Evolutionary conservation across 2,113 vertebrate species (phyloP), one percentile per base, ranked within the genome.

Genomic region (Microcebus murinus): DNA sequence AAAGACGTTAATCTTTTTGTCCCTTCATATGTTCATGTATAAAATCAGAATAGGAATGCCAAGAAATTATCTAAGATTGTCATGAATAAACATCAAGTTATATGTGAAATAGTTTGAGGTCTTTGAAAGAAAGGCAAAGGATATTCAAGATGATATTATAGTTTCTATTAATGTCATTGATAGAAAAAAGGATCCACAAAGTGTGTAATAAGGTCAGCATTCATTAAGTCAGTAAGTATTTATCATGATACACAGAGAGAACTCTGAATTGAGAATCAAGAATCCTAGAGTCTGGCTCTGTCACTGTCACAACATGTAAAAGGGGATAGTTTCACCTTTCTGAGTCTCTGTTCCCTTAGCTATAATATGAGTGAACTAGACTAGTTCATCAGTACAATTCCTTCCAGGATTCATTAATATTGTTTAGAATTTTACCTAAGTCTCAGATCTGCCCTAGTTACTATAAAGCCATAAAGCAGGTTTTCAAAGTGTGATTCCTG

Each of bases 61-160:
- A 84, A 85, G 8, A 55, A 48, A 27, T 84, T 74, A 84, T 8
- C 12, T 84, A 52, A 23, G 11, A n/a, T 90, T 96, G 14, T 73
- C n/a, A 9, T 57, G 15, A 74, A 59, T 94, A 55, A 84, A 15
- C 23, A 63, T 68, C 39, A 80, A 57, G 6, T 74, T 96, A 57
- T 23, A 55, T 63, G 20, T 85, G 23, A 82, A 91, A 76, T 90
- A 29, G 68, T 86, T 86, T 77, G 50, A 87, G 17, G 25, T 84
- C 31, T 95, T 91, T 89, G 52, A 65, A 87, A 93, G 68, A 74
- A 83, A 91, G 29, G 6, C 39, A n/a, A 50, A 45, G 17, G 94
- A 79, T 70, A 61, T 42, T 20, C 29, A 93, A 81, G 34, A 85
- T 7, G 52, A 71, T 81, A 17, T 63, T 96, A 48, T 4, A 67